Base-by-base conservation (phyloP, 2,797 vertebrate genomes). In the Cebuella pygmaea region DNA sequence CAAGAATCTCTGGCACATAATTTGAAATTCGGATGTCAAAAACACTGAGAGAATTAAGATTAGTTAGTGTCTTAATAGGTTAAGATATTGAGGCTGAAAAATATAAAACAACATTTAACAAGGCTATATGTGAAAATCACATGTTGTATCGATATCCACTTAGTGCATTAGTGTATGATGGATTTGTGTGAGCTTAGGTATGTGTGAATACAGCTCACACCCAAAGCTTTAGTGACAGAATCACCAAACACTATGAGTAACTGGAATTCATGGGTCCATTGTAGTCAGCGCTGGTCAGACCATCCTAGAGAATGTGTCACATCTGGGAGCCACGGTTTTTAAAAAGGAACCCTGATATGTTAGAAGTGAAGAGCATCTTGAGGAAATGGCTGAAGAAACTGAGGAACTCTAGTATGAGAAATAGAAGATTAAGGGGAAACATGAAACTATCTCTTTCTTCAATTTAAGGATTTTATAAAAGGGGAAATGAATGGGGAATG, bases 21-120 rank as follows among this genome's bases (percentile, higher is more conserved):
- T 98, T 97, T 85, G 96, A 67, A 97, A 90, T 98, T 97, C 81
- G 96, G 74, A 95, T 93, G 85, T 75, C 90, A 90, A 95, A 97
- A 97, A 81, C 81, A 96, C 55, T 1, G 72, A 61, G 44, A 95
- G 74, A 92, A 81, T 95, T 64, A 88, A 81, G 52, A 95, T 86
- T 92, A 94, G 96, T 92, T 95, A 92, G 82, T 48, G 92, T 80
- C 67, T 81, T 87, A 70, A 20, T 46, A 33, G 55, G 59, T 72
- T 72, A 44, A 93, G 81, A 78, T 36, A 90, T 5, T 2, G 44
- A 82, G 50, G 52, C 44, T 93, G 79, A 48, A 76, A 90, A 90
- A 93, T 82, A 82, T 22, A 55, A 86, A 76, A 26, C 82, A 76
- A 26, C 82, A 82, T 95, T 79, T 84, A 84, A 78, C n/a, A 82